A percentile compares a stretch with the other conserved stretches of the same genome.
Conservation (phyloP, 2,888 invertebrate genomes). For the Dicyrtomina minuta region DNA sequence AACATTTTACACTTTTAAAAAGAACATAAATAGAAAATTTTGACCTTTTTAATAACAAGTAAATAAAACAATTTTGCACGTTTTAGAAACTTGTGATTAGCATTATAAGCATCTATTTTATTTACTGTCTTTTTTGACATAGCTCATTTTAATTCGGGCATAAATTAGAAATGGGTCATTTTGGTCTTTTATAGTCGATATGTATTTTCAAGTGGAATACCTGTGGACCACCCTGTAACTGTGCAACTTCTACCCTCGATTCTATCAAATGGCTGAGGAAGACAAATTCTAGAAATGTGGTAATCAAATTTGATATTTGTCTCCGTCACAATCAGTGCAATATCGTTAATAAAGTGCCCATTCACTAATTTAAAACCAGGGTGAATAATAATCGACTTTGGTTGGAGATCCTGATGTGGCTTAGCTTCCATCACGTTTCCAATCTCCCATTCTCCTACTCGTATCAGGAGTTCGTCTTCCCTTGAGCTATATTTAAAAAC, state of each 20-base stretch:
- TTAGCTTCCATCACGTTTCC: conserved; percentile 14
- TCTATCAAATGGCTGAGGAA: conserved; percentile 26
- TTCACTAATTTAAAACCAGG: conserved; percentile 20
- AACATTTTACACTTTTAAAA: too few relatives aligned
- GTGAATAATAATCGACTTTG: conserved; percentile 19
- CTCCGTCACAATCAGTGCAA: conserved; percentile 28
- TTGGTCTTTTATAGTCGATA: too few relatives aligned
- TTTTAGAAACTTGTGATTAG: too few relatives aligned
- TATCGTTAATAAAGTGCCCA: conserved; percentile 1
- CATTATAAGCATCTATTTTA: too few relatives aligned
- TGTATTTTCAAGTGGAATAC: neutral
- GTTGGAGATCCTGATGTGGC: conserved; percentile 14
- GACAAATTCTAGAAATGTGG: conserved; percentile 29
- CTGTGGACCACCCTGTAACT: conserved; percentile 21
- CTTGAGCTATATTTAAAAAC: neutral
- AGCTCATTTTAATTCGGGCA: too few relatives aligned
- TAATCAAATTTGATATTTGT: conserved; percentile 32
- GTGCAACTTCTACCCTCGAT: conserved; percentile 29
- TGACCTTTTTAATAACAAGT: too few relatives aligned
- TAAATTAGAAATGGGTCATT: too few relatives aligned
- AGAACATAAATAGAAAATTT: too few relatives aligned
- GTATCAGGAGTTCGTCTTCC: conserved; percentile 11
- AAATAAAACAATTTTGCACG: too few relatives aligned
- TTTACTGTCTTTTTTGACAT: too few relatives aligned
- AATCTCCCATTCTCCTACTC: conserved; percentile 37